Base-by-base conservation (phyloP, 1,140 invertebrate genomes). In the Mactra quadrangularis region DNA sequence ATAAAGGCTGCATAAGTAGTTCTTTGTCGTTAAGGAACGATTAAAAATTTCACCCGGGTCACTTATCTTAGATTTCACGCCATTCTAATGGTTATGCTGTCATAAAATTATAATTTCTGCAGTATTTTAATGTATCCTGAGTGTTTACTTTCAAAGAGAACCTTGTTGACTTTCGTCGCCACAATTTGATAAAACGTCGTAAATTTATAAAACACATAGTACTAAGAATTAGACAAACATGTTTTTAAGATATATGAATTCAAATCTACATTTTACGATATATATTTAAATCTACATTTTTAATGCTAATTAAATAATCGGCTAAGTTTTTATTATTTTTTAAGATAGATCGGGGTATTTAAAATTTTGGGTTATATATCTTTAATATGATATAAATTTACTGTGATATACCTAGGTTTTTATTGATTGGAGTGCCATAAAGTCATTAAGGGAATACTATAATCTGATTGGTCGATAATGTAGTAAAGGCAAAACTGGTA, bases 101-200 rank as follows among this genome's bases (percentile, higher is more conserved):
- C 74, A 64, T 76, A 76, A 76, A 76, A 76, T 45, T 60, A 76
- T 76, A 76, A 76, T 76, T 76, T 74, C 29, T 22, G 33, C 17
- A 31, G 41, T 35, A 45, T 57, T 76, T 76, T 76, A 76, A 55
- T 76, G 59, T 76, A 50, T 76, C 62, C 11, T 29, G 41, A 76
- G 59, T 76, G 45, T 50, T 76, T 76, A 22, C 57, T 38, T 47
- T 29, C 11, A 60, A 64, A 47, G 59, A 45, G n/a, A 50, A 17
- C 27, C 57, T 60, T 76, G 45, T 76, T 76, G 35, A 60, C 74
- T 35, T 1, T 45, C 35, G 7, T 76, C 57, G 62, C 50, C 17
- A 64, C 31, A 11, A 35, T 45, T 25, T 45, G 74, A 76, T 76
- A 76, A 76, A 35, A 27, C 17, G 19, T 31, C 33, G 50, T 76